Evolutionary conservation across 2,113 vertebrate species (phyloP), one percentile per base, ranked within the genome.

Genomic region (Loxodonta africana): DNA sequence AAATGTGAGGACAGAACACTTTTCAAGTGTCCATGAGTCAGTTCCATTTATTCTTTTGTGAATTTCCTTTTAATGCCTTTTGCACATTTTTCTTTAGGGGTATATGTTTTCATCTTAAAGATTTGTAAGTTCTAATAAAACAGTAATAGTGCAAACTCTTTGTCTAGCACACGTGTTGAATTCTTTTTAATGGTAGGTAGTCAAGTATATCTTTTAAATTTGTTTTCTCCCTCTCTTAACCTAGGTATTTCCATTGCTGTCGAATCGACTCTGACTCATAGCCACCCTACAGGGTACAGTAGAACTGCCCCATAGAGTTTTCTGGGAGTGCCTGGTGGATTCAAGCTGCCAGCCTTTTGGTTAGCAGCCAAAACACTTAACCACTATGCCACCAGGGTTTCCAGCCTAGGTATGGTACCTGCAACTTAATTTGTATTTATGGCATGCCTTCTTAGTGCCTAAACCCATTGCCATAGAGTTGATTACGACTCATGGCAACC

Each of bases 41-140:
- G 73, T 93, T 82, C 30, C 15, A 88, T 65, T 92, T 92, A 76
- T 77, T 82, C 33, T 85, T 93, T 60, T 84, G 44, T 94, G 28
- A 83, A 91, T 76, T 89, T 95, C 41, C 5, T 57, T 57, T 17
- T 57, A 57, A 57, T 57, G 53, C 11, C 11, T 57, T 57, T 57
- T 57, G 53, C 15, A 83, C 21, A 91, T 48, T 96, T 96, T 96
- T 80, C 88, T 90, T 15, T 48, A 83, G 5, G 18, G 5, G 8
- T 20, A 73, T 71, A 37, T 46, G 10, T 88, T 96, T 95, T 95
- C 44, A 94, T 88, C 57, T 73, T 53, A 60, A 83, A 85, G 57
- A 93, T 89, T 76, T 60, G 8, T 33, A 17, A 83, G 9, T 41
- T 63, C 30, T 90, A 44, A 88, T 67, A 84, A 94, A 95, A 69